Conservation (phyloP, 2,113 vertebrate species). For the Acrocephalus kingi region DNA sequence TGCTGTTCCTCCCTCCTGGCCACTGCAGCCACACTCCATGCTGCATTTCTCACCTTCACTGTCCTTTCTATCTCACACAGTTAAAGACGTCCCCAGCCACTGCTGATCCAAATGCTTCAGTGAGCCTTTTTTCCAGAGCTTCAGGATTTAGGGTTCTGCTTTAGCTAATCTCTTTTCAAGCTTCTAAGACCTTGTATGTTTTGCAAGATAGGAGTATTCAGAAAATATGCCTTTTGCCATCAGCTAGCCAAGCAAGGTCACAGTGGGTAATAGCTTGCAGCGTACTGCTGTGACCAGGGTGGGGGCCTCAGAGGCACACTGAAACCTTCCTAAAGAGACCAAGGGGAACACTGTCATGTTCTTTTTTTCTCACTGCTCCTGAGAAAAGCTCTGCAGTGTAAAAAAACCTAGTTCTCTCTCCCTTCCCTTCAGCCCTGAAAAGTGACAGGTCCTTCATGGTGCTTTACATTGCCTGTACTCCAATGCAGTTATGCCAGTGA, state of each 20-base stretch:
- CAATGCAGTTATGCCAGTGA: background rate
- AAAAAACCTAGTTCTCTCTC: background rate
- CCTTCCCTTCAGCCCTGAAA: background rate
- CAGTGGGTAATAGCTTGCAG: background rate
- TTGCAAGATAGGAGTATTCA: conserved; percentile 44
- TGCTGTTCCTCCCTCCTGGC: background rate
- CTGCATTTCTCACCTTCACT: background rate
- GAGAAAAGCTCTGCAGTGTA: background rate
- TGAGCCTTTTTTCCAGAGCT: conserved; percentile 10
- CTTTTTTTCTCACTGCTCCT: background rate
- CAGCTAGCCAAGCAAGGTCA: conserved; percentile 24
- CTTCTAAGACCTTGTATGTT: conserved; percentile 47
- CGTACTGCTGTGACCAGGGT: background rate
- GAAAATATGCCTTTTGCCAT: background rate
- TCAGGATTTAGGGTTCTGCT: conserved; percentile 46
- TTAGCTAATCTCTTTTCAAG: conserved; percentile 60
- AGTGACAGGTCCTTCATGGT: background rate
- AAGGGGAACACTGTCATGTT: background rate
- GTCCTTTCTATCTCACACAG: background rate
- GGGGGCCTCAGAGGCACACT: background rate
- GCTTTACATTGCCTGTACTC: background rate
- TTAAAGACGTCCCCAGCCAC: conserved; percentile 20
- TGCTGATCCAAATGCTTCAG: background rate
- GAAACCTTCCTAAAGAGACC: background rate
- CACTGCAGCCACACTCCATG: rapidly evolving